Percentiles rank a stretch among this genome's conserved stretches.
phyloP scores from a whole-genome alignment of 2,888 invertebrate species.

The Amiota mariae region DNA sequence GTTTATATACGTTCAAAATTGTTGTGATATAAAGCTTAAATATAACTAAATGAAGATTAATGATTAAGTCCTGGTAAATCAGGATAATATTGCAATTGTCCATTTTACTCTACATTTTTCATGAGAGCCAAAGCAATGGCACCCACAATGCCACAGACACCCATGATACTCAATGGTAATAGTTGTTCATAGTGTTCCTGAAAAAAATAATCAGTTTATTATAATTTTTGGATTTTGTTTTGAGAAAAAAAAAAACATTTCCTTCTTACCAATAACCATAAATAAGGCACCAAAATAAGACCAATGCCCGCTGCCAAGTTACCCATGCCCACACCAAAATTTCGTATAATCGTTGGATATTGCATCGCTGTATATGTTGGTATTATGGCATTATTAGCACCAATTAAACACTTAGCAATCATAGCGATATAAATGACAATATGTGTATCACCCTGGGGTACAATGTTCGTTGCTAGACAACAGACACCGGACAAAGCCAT shows the following conservation, averaged over 20 bases:
- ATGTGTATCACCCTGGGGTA: conserved; percentile 74
- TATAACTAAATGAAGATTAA: not conserved
- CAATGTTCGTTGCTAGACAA: conserved; percentile 77
- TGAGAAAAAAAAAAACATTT: no score
- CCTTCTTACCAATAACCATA: conserved; percentile 80
- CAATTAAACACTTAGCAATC: conserved; percentile 85
- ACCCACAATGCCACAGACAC: conserved; percentile 74
- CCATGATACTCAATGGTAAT: conserved; percentile 75
- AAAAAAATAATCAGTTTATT: conserved; percentile 28
- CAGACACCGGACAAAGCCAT: conserved; percentile 81
- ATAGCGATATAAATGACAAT: conserved; percentile 82
- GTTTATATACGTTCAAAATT: no score
- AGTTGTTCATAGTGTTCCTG: conserved; percentile 74
- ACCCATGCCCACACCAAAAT: conserved; percentile 82
- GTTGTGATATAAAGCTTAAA: not conserved
- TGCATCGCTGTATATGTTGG: conserved; percentile 83
- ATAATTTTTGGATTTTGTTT: conserved; percentile 20
- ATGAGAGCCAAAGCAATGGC: conserved; percentile 75
- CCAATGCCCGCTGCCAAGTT: conserved; percentile 86
- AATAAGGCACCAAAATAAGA: conserved; percentile 83
- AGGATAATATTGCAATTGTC: not conserved
- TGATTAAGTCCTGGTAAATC: no score
- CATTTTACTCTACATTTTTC: conserved; percentile 67
- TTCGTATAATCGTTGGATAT: conserved; percentile 82
- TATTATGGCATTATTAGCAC: conserved; percentile 84